These are phyloP conservation scores for Globia sparganii DNA, from an alignment of 2,888 invertebrate genomes.

Conservation along the genomic window DNA sequence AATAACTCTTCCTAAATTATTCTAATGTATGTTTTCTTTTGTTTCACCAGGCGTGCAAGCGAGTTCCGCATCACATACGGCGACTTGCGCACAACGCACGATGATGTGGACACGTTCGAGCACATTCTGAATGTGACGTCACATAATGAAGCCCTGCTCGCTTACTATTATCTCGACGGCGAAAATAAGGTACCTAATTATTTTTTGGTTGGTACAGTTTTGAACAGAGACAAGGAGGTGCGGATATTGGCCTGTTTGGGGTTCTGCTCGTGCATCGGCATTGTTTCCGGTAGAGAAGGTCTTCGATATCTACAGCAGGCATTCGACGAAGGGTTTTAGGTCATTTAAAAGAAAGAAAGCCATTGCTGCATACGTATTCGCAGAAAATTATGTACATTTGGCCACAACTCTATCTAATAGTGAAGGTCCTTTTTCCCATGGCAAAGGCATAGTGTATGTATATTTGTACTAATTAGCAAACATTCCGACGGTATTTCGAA, in stretches of 20 bases:
- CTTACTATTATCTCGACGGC: conserved; percentile 97
- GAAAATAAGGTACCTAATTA: conserved; percentile 93
- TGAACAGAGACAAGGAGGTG: background rate
- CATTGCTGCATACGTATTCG: background rate
- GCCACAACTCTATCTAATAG: background rate
- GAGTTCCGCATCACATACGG: conserved; percentile 83
- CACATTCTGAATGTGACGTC: conserved; percentile 94
- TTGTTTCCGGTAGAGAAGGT: background rate
- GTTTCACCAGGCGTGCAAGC: conserved; percentile 82
- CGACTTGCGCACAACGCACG: conserved; percentile 76
- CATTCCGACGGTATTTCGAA: background rate
- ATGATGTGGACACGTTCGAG: conserved; percentile 92
- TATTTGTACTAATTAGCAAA: background rate
- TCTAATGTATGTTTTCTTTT: conserved; percentile 40
- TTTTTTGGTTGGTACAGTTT: background rate
- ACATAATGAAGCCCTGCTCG: conserved; percentile 96
- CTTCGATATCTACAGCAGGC: background rate
- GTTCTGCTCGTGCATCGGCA: too few relatives aligned
- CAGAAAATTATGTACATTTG: background rate
- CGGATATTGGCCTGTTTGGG: background rate
- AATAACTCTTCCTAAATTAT: conserved; percentile 1
- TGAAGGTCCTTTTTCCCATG: background rate
- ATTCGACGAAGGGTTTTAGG: background rate
- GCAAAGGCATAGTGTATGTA: too few relatives aligned
- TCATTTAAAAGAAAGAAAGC: background rate